Percentiles rank a stretch among this genome's conserved stretches.
These are phyloP conservation scores for Torymus texanus DNA, from an alignment of 2,888 invertebrate genomes.

Conservation along the genomic window DNA sequence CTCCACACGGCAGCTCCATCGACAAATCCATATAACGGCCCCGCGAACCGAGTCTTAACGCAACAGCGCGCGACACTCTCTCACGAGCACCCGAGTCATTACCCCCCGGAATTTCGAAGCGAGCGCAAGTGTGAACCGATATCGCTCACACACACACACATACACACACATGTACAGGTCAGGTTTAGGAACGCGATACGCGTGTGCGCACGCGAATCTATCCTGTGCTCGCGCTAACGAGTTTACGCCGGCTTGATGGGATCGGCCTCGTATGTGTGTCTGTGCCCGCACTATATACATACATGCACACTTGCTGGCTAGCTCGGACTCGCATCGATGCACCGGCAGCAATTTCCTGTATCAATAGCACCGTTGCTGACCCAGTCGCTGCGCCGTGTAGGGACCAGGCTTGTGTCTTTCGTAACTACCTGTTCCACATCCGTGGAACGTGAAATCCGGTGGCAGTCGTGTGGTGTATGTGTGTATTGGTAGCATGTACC, in stretches of 20 bases:
- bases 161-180: not conserved
- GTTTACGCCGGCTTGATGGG: conserved; percentile 36
- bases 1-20: not conserved
- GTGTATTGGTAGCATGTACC: too few relatives aligned
- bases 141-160: not conserved
- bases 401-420: conserved; percentile 19
- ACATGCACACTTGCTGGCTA: not conserved
- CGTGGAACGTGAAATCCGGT: conserved; percentile 5
- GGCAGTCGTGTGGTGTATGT: not conserved
- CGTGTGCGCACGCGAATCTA: conserved; percentile 6
- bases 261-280: not conserved
- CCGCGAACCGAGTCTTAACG: conserved; percentile 5
- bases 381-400: not conserved
- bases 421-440: conserved; percentile 51
- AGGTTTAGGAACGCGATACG: conserved; percentile 22
- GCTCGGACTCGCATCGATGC: conserved; percentile 49
- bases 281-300: too few relatives aligned
- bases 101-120: conserved; percentile 16
- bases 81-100: conserved; percentile 1
- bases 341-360: conserved; percentile 55
- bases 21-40: conserved; percentile 1
- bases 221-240: conserved; percentile 17
- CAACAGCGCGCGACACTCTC: not conserved
- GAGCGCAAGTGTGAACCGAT: conserved; percentile 2
- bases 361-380: conserved; percentile 53